phyloP scores from a whole-genome alignment of 2,888 invertebrate genomes.

The Scotopteryx bipunctaria region DNA sequence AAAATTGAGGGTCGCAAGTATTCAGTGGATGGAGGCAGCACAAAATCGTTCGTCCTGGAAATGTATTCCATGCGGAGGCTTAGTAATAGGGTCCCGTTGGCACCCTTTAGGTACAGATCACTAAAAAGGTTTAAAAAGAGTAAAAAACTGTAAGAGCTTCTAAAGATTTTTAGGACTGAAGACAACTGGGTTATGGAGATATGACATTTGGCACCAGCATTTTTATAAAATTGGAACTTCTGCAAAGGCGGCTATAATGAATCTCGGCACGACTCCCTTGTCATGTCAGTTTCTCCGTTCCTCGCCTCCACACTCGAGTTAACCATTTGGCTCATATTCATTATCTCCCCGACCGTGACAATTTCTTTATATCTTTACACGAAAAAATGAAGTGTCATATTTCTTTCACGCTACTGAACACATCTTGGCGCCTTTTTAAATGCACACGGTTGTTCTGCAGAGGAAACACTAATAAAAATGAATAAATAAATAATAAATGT shows the following conservation, averaged over 20 bases:
- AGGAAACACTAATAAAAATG: no score
- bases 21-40: no score
- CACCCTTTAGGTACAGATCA: no score
- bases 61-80: no score
- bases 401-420: constrained; percentile 42
- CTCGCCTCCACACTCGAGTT: constrained; percentile 37
- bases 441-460: background rate
- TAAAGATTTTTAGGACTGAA: no score
- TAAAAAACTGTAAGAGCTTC: no score
- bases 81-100: no score
- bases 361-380: constrained; percentile 40
- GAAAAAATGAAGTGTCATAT: constrained; percentile 43
- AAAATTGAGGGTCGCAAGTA: no score
- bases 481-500: no score
- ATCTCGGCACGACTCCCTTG: constrained; percentile 4
- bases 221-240: background rate
- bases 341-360: constrained; percentile 42
- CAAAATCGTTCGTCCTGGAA: no score
- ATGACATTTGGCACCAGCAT: no score
- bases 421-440: constrained; percentile 15
- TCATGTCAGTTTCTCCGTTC: constrained; percentile 21
- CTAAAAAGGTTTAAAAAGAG: background rate
- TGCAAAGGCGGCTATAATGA: background rate
- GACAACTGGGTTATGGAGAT: no score
- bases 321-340: constrained; percentile 52